Base-by-base conservation (phyloP, 2,888 invertebrate species). In the Pyrocoelia pectoralis region DNA sequence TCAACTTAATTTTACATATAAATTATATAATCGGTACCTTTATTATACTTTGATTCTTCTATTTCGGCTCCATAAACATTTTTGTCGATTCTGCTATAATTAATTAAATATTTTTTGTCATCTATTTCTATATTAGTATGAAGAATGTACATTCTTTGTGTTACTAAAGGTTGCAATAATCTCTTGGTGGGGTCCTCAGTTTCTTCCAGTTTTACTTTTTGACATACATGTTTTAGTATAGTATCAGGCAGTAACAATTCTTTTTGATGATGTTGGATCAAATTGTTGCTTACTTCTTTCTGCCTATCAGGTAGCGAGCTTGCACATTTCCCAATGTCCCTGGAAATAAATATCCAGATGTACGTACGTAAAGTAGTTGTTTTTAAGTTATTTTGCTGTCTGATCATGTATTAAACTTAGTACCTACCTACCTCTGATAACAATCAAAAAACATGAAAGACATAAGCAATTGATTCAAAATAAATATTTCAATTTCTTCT, bases 371-470 rank as follows among this genome's bases (percentile, higher is more conserved):
- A n/a, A n/a, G n/a, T n/a, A n/a, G n/a, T n/a, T n/a, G n/a, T n/a
- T n/a, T n/a, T n/a, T n/a, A n/a, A n/a, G n/a, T n/a, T n/a, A n/a
- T n/a, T n/a, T n/a, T n/a, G n/a, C n/a, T n/a, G n/a, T n/a, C n/a
- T n/a, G n/a, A n/a, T n/a, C n/a, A n/a, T n/a, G n/a, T n/a, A n/a
- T n/a, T n/a, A n/a, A n/a, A n/a, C n/a, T n/a, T n/a, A n/a, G n/a
- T n/a, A 17, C 24, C 24, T 46, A 80, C 86, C 84, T 79, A 93
- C 93, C 87, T 85, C 77, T 92, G 89, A 75, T 87, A 93, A 78
- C 93, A 90, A 68, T 89, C 87, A 73, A 92, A 92, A 81, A 94
- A 93, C 80, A 93, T 91, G 15, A 91, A 84, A 10, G 88, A 87
- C 77, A 93, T 84, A 56, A 92, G 83, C 59, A 92, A 85, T 77